These are phyloP conservation scores for Sesia apiformis DNA, from an alignment of 2,888 invertebrate genomes.

Conservation along the genomic window DNA sequence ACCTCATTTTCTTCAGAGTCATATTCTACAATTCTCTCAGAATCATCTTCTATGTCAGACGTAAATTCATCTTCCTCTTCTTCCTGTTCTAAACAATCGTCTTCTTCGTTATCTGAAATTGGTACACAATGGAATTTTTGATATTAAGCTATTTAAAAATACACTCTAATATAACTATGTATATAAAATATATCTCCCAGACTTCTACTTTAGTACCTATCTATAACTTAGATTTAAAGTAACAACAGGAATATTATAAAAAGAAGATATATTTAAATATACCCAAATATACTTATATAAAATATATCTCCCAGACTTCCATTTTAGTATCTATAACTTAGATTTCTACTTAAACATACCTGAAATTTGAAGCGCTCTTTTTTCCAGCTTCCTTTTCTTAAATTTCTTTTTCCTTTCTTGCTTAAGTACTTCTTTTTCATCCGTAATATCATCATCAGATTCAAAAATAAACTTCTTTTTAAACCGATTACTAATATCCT, in stretches of 20 bases:
- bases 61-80: constrained; percentile 44
- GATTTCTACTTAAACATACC: constrained; percentile 25
- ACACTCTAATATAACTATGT: no score
- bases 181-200: no score
- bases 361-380: constrained; percentile 56
- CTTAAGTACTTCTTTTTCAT: constrained; percentile 12
- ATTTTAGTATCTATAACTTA: not conserved
- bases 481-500: constrained; percentile 15
- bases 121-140: constrained; percentile 15
- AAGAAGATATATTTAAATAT: no score
- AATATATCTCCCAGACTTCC: no score
- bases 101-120: constrained; percentile 45
- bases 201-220: no score
- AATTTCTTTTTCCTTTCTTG: constrained; percentile 44
- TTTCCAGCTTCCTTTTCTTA: constrained; percentile 43
- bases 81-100: constrained; percentile 30
- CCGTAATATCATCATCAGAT: constrained; percentile 43
- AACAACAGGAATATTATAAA: no score
- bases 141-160: no score
- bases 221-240: no score
- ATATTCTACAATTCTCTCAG: constrained; percentile 77
- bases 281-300: no score
- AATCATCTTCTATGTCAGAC: constrained; percentile 36
- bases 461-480: constrained; percentile 58
- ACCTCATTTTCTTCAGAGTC: constrained; percentile 91